Evolutionary conservation across 2,888 invertebrate species (phyloP).

Genomic region (Meiosimyza platycephala): DNA sequence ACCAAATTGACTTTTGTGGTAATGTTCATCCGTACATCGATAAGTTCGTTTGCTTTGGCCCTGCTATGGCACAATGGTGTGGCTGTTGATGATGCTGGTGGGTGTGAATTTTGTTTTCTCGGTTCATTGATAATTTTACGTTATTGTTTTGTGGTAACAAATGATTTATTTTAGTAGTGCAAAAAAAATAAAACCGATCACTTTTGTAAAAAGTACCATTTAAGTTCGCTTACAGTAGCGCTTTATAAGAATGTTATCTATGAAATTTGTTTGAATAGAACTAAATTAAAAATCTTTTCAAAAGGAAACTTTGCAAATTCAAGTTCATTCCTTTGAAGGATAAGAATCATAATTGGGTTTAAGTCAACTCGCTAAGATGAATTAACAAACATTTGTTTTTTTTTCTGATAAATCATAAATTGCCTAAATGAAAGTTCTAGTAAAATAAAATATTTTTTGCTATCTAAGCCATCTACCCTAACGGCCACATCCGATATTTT

Average conservation of each 20-base stretch:
- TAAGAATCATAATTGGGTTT: too few relatives aligned
- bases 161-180: not conserved
- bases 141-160: conserved; percentile 13
- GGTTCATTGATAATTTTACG: conserved; percentile 12
- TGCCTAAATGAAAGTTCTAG: not conserved
- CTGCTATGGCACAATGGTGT: not conserved
- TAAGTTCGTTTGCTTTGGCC: conserved; percentile 19
- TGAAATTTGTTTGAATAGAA: too few relatives aligned
- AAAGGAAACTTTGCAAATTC: too few relatives aligned
- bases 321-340: too few relatives aligned
- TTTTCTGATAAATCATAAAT: not conserved
- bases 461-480: not conserved
- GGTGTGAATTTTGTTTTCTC: not conserved
- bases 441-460: not conserved
- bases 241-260: too few relatives aligned
- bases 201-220: too few relatives aligned
- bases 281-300: too few relatives aligned
- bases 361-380: too few relatives aligned
- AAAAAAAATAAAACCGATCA: too few relatives aligned
- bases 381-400: not conserved
- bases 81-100: not conserved
- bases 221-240: too few relatives aligned
- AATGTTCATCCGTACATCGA: conserved; percentile 36
- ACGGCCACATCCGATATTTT: conserved; percentile 4
- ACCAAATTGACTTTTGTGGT: conserved; percentile 41